Base-by-base conservation (phyloP, 2,888 invertebrate species). In the Augochlorella aurata region DNA sequence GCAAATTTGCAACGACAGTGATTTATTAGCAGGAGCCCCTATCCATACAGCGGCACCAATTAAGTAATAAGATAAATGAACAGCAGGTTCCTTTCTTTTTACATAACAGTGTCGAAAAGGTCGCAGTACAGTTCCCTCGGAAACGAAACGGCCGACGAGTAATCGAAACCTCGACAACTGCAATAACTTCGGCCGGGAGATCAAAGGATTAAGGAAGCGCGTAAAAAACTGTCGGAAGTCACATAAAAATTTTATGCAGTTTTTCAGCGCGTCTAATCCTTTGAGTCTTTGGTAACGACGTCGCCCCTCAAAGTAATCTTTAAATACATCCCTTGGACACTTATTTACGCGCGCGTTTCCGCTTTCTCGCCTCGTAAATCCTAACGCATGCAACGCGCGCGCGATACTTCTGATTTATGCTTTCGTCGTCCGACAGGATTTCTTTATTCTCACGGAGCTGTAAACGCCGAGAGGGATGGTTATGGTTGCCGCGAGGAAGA, bases 241-340 rank as follows among this genome's bases (percentile, higher is more conserved):
- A 3, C 52, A 50, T 79, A 69, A 74, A 79, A 72, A 61, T 81
- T 66, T 79, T 70, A 81, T 45, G 44, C 65, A 71, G 70, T 63
- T 21, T 69, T 69, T 45, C 61, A 45, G 38, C 69, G 21, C 3
- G 29, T 44, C 49, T 79, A 79, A 79, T 79, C 73, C 72, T 69
- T 73, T 67, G 50, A 74, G 29, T 24, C 67, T 16, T 29, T n/a
- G 24, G 68, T 54, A 54, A 29, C 47, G n/a, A 52, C 21, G 24
- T 69, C 65, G 16, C 54, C 54, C 54, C 54, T 58, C 45, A 29
- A 50, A 69, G 44, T 58, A 29, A 66, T 54, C 21, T 50, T 74
- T 58, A 24, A 50, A 49, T 54, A 52, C 21, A 70, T 50, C 44
- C 1, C 10, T 1, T 44, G 54, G 65, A 44, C 38, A 61, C 50